Conservation (phyloP, 2,797 vertebrate genomes). For the Propithecus perrieri region DNA sequence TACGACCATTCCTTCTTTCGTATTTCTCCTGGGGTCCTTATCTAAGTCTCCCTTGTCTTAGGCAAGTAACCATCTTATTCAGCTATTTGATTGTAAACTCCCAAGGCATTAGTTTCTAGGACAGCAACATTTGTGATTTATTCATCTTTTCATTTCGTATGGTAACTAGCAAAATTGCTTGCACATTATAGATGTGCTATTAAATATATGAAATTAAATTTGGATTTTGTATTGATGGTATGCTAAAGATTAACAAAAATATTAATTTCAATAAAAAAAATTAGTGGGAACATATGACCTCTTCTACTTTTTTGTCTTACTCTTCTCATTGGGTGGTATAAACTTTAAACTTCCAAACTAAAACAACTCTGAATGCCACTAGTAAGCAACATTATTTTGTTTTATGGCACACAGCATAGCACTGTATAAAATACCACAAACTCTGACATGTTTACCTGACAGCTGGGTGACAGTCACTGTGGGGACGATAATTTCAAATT, state of each 20-base stretch:
- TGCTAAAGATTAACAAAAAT: neutral
- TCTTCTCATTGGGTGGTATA: neutral
- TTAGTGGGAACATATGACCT: neutral
- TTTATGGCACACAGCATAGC: neutral
- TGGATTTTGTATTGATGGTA: neutral
- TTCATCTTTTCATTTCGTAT: neutral
- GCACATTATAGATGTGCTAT: neutral
- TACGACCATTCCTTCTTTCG: neutral
- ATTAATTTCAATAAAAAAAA: constrained; percentile 11
- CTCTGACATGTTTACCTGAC: constrained; percentile 17
- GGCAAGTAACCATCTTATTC: neutral
- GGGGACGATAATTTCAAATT: constrained; percentile 42
- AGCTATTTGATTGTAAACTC: neutral
- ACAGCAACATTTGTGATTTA: neutral
- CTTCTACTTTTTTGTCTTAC: neutral
- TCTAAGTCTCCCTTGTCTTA: neutral
- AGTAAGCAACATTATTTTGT: constrained; percentile 48
- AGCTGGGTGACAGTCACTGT: constrained; percentile 31
- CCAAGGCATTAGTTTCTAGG: neutral
- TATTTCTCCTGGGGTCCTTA: neutral
- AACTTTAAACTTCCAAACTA: constrained; percentile 50
- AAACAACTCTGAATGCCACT: constrained; percentile 18
- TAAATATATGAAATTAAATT: neutral
- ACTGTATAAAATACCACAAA: constrained; percentile 36
- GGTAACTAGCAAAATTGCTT: neutral